These are phyloP conservation scores for Reticulitermes speratus DNA, from an alignment of 1,140 invertebrate genomes.

Conservation along the genomic window DNA sequence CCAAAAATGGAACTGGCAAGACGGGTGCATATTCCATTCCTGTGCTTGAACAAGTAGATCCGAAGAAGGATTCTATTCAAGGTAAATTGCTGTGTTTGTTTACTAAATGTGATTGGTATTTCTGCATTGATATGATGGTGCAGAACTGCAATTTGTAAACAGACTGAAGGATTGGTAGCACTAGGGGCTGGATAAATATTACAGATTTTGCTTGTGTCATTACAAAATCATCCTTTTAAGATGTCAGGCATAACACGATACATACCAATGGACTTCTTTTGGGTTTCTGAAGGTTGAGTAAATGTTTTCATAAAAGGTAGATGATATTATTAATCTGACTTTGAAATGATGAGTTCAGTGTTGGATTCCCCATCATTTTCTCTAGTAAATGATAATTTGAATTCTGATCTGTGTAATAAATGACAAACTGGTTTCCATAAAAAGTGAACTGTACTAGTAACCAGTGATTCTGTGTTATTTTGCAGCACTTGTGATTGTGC, in stretches of 20 bases:
- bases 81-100: constrained; percentile 44
- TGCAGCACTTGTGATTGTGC: constrained; percentile 94
- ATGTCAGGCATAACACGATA: too few species aligned
- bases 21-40: constrained; percentile 99
- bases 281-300: too few species aligned
- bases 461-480: constrained; percentile 35
- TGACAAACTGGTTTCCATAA: neutral
- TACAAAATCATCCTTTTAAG: too few species aligned
- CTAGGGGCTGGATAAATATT: too few species aligned
- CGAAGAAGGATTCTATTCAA: constrained; percentile 88
- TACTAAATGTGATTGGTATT: neutral
- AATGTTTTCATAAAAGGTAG: too few species aligned
- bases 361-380: neutral
- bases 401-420: neutral
- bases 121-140: too few species aligned
- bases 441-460: neutral
- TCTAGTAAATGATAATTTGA: neutral
- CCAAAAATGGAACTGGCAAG: constrained; percentile 99
- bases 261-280: too few species aligned
- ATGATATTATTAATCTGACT: too few species aligned
- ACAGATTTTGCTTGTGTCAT: too few species aligned
- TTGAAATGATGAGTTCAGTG: neutral
- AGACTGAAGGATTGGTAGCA: too few species aligned
- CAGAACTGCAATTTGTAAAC: too few species aligned
- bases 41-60: constrained; percentile 92